phyloP scores from a whole-genome alignment of 2,113 vertebrate genomes.

The Alethe castanea region DNA sequence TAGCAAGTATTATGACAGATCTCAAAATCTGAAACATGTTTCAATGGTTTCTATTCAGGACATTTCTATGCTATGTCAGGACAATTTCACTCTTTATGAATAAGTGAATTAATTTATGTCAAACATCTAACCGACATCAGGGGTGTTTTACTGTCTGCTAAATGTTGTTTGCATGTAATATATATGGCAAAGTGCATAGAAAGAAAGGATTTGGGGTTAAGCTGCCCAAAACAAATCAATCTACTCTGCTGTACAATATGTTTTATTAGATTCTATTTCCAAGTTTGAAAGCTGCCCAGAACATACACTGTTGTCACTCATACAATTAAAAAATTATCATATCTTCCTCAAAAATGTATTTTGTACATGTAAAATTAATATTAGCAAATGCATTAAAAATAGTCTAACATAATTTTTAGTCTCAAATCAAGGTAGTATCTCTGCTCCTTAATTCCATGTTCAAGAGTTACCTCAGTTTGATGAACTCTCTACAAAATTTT shows the following conservation, averaged over 20 bases:
- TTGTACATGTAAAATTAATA: neutral
- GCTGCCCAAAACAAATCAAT: neutral
- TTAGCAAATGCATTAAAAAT: neutral
- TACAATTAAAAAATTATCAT: neutral
- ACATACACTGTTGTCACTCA: fast-evolving
- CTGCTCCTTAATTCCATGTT: neutral
- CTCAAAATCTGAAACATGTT: neutral
- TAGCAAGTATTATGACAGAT: neutral
- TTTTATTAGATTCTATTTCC: neutral
- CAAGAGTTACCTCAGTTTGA: neutral
- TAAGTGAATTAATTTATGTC: neutral
- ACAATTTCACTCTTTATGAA: neutral
- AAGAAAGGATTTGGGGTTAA: neutral
- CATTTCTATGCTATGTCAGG: neutral
- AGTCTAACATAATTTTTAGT: neutral
- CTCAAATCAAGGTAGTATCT: neutral
- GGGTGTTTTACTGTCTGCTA: neutral
- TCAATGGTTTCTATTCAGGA: neutral
- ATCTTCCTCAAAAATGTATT: neutral
- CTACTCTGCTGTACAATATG: no score
- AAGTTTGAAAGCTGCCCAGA: neutral
- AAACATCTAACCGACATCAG: neutral
- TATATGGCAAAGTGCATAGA: neutral
- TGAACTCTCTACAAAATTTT: neutral
- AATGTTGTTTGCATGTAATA: neutral